A percentile compares a stretch with the other conserved stretches of the same genome.
phyloP scores from a whole-genome alignment of 1,140 invertebrate genomes.

The Brachionus paranguensis region DNA sequence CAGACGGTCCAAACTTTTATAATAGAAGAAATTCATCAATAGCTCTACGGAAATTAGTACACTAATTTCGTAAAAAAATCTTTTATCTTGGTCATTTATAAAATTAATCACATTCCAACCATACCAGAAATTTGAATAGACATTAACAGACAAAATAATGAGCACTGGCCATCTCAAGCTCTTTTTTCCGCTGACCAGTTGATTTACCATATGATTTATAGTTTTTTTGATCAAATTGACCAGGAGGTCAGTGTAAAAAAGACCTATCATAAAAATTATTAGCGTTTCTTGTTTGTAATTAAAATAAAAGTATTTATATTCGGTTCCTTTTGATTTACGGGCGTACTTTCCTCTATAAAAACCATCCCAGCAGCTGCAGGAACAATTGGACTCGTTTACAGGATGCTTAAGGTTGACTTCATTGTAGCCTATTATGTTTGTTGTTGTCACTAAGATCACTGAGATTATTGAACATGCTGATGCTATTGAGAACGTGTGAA shows the following conservation, averaged over 20 bases:
- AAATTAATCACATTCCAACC: conserved; percentile 12
- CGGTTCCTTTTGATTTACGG: background rate
- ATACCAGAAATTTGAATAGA: background rate
- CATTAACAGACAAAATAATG: background rate
- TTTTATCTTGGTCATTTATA: conserved; percentile 29
- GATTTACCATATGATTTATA: background rate
- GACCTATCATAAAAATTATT: background rate
- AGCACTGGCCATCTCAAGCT: background rate
- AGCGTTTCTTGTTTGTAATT: background rate
- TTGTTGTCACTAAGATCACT: background rate
- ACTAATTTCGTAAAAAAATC: background rate
- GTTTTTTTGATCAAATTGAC: background rate
- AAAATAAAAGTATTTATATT: conserved; percentile 18
- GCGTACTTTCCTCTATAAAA: conserved; percentile 19
- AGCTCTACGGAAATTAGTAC: background rate
- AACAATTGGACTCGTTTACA: background rate
- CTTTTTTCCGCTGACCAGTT: background rate
- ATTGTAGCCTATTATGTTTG: conserved; percentile 11
- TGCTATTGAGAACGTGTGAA: background rate
- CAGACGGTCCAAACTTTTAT: background rate
- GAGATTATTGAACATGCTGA: background rate
- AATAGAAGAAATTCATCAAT: background rate
- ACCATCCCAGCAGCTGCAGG: conserved; percentile 17
- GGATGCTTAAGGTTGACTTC: background rate
- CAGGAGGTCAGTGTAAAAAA: background rate